These are phyloP conservation scores for Lottia gigantea DNA, from an alignment of 2,888 invertebrate species.

Conservation along the genomic window DNA sequence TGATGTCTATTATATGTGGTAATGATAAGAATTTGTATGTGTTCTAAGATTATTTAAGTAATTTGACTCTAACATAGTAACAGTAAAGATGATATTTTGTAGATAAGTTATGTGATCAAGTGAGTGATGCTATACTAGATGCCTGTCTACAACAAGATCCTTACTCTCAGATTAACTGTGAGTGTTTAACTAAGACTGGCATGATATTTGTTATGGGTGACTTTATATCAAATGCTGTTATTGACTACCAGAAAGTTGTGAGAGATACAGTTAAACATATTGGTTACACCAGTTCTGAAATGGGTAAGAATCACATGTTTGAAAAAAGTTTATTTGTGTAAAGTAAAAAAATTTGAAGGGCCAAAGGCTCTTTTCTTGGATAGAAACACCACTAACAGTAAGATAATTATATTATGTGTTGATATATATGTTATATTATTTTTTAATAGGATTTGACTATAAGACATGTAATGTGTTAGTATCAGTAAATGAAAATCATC, in stretches of 20 bases:
- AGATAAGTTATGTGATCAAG: slow-evolving; percentile 70
- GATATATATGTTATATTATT: not conserved
- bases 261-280: slow-evolving; percentile 96
- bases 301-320: slow-evolving; percentile 37
- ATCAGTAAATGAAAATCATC: slow-evolving; percentile 79
- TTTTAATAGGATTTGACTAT: slow-evolving; percentile 84
- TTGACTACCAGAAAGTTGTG: slow-evolving; percentile 97
- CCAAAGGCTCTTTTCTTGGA: too few species aligned
- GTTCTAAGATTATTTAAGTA: too few species aligned
- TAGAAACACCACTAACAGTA: too few species aligned
- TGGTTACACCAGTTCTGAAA: slow-evolving; percentile 84
- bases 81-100: too few species aligned
- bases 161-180: slow-evolving; percentile 95
- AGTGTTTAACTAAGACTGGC: slow-evolving; percentile 98
- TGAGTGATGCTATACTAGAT: slow-evolving; percentile 71
- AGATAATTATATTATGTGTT: not conserved
- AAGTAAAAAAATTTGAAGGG: too few species aligned
- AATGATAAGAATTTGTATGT: too few species aligned
- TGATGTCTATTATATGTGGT: too few species aligned
- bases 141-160: slow-evolving; percentile 91
- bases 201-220: slow-evolving; percentile 98
- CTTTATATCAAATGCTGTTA: slow-evolving; percentile 95
- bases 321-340: not conserved
- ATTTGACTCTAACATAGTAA: too few species aligned
- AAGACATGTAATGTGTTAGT: slow-evolving; percentile 98